phyloP scores from a whole-genome alignment of 2,888 invertebrate genomes.

The Disparrhopalites patrizii region DNA sequence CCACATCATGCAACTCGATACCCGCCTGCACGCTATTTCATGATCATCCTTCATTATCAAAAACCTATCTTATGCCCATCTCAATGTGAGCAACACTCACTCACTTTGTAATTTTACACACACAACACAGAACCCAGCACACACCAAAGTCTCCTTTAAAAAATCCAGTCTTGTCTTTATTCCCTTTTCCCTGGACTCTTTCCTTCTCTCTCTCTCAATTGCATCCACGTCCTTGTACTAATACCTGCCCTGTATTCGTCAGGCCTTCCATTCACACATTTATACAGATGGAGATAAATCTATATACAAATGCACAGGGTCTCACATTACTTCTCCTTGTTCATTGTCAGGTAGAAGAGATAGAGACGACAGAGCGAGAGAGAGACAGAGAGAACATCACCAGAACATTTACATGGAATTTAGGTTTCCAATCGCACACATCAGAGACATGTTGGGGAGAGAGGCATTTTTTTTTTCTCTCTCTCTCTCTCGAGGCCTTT shows the following conservation, averaged over 20 bases:
- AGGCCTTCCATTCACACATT: no score
- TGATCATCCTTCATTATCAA: conserved; percentile 43
- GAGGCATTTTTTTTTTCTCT: neutral
- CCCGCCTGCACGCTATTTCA: conserved; percentile 43
- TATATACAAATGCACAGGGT: no score
- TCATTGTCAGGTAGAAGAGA: no score
- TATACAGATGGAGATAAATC: no score
- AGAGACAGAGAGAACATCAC: no score
- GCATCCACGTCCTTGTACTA: neutral
- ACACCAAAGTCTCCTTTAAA: neutral
- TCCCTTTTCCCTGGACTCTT: neutral
- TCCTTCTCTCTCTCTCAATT: conserved; percentile 16
- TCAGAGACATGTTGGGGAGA: no score
- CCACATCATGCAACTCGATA: conserved; percentile 41
- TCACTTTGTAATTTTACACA: neutral
- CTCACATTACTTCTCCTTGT: no score
- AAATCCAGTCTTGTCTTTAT: no score
- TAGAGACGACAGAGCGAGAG: no score
- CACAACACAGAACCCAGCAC: neutral
- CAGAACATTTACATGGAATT: no score
- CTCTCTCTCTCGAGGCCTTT: neutral
- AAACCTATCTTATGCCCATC: conserved; percentile 43
- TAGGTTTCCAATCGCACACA: no score
- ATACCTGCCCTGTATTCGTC: neutral
- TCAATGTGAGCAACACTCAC: conserved; percentile 19